Percentiles rank a stretch among this genome's conserved stretches.
phyloP scores from a whole-genome alignment of 2,797 vertebrate species.

The Chaetophractus vellerosus region DNA sequence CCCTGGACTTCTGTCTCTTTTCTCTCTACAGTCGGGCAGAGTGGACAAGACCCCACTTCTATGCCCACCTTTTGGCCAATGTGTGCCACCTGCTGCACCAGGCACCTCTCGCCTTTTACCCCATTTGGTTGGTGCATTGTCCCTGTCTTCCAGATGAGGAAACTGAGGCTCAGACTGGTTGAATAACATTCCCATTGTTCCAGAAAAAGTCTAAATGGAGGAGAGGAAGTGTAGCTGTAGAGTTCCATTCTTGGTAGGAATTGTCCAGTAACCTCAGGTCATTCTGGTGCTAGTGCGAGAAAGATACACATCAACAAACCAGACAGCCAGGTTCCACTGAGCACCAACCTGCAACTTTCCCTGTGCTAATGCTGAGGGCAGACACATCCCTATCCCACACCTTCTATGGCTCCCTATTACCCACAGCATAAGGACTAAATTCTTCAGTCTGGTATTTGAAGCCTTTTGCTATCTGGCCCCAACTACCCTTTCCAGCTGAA shows the following conservation, averaged over 20 bases:
- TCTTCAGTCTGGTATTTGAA: neutral
- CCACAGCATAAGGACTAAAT: neutral
- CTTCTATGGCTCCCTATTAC: neutral
- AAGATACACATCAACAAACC: neutral
- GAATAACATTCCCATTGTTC: neutral
- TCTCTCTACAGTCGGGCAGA: neutral
- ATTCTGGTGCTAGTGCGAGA: neutral
- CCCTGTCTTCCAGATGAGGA: neutral
- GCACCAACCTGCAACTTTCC: neutral
- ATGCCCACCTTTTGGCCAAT: neutral
- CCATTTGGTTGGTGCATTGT: neutral
- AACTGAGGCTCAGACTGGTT: neutral
- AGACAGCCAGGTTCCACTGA: neutral
- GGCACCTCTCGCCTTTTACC: fast-evolving
- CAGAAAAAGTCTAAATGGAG: neutral
- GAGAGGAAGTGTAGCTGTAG: neutral
- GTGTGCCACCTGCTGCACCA: neutral
- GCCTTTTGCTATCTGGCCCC: neutral
- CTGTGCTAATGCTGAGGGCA: neutral
- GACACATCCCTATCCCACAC: too few species aligned
- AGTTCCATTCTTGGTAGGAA: neutral
- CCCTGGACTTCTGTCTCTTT: neutral
- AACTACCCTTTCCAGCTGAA: neutral
- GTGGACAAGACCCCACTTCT: neutral
- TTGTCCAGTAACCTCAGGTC: neutral